Evolutionary conservation across 2,797 vertebrate genomes (phyloP).

Genomic region (Sebastes minor): DNA sequence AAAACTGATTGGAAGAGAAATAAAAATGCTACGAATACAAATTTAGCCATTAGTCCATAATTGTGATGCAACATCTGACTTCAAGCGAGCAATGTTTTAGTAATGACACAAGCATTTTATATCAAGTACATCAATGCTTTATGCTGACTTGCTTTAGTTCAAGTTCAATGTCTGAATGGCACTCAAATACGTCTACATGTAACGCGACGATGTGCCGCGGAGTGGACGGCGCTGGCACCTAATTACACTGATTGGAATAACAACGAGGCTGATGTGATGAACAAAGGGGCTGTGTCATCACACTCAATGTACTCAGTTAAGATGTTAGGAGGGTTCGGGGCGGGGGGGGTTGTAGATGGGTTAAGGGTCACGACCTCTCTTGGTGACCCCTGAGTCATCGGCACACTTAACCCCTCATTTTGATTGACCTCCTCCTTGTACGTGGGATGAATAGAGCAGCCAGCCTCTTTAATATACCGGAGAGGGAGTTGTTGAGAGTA

Average conservation of each 20-base stretch:
- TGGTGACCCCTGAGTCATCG: constrained; percentile 71
- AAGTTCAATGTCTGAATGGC: too few relatives aligned
- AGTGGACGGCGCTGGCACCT: constrained; percentile 7
- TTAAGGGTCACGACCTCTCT: constrained; percentile 68
- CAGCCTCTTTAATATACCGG: constrained; percentile 46
- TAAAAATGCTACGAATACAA: not conserved
- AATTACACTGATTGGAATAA: constrained; percentile 65
- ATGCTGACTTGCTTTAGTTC: not conserved
- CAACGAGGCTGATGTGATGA: constrained; percentile 65
- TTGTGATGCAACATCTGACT: constrained; percentile 44
- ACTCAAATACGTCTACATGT: not conserved
- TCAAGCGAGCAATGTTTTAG: constrained; percentile 9
- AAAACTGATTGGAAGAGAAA: not conserved
- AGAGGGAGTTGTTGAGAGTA: constrained; percentile 25
- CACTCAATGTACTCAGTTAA: constrained; percentile 17
- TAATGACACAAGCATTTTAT: not conserved
- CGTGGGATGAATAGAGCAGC: constrained; percentile 33
- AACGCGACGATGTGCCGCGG: not conserved
- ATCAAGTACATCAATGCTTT: not conserved
- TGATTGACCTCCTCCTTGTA: constrained; percentile 71
- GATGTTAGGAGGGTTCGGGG: constrained; percentile 13
- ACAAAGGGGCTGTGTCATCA: constrained; percentile 61
- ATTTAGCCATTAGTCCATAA: not conserved
- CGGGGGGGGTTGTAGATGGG: constrained; percentile 29
- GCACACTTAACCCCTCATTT: constrained; percentile 79